A percentile compares a stretch with the other conserved stretches of the same genome.
Evolutionary conservation across 2,888 invertebrate species (phyloP).

Genomic region (Archips crataeganus): DNA sequence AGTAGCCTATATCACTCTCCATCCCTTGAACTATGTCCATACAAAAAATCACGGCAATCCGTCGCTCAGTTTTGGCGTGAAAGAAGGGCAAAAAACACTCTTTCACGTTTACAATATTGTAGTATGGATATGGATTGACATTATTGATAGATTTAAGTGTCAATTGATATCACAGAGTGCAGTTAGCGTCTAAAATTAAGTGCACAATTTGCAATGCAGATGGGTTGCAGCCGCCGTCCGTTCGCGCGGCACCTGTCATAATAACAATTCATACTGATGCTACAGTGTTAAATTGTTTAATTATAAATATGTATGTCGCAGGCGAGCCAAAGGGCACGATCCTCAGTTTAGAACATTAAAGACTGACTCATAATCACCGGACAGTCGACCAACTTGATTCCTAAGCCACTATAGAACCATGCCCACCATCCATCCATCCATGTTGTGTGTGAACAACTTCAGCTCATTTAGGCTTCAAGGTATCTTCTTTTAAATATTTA

Average conservation of each 20-base stretch:
- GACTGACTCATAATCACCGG: not conserved
- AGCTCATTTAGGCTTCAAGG: too few relatives aligned
- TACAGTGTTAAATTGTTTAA: constrained; percentile 1
- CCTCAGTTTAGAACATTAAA: not conserved
- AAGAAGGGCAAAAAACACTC: too few relatives aligned
- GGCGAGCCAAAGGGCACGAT: constrained; percentile 2
- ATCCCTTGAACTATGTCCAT: too few relatives aligned
- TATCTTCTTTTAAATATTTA: too few relatives aligned
- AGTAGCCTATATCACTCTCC: too few relatives aligned
- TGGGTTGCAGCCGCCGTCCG: not conserved
- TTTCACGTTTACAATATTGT: too few relatives aligned
- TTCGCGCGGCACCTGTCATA: constrained; percentile 4
- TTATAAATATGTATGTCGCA: not conserved
- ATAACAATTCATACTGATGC: not conserved
- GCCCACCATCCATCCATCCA: too few relatives aligned
- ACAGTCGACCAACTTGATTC: not conserved
- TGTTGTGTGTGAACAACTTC: too few relatives aligned
- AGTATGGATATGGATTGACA: not conserved
- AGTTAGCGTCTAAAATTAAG: not conserved
- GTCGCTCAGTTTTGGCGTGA: too few relatives aligned
- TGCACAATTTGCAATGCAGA: not conserved
- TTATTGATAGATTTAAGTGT: not conserved
- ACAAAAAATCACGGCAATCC: too few relatives aligned
- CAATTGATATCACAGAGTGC: not conserved
- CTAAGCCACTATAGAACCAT: too few relatives aligned